Conservation (phyloP, 2,888 invertebrate genomes). For the Griposia aprilina region DNA sequence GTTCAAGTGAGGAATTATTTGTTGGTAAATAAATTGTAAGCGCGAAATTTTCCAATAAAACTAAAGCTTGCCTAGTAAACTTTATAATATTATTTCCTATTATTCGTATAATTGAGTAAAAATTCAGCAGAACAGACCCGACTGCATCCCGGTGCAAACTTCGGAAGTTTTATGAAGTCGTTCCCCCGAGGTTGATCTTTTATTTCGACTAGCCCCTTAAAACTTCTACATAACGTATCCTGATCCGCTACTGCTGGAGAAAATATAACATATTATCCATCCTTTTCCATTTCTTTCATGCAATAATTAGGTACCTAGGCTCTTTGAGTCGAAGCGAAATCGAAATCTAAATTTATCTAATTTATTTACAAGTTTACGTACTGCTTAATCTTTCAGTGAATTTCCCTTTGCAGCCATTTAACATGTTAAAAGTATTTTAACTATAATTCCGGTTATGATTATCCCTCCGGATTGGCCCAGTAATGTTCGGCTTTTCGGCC, state of each 20-base stretch:
- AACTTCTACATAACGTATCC: neutral
- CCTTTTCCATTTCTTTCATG: neutral
- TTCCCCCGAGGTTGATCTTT: neutral
- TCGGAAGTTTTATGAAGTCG: neutral
- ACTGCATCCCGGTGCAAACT: neutral
- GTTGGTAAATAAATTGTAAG: neutral
- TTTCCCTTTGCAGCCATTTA: neutral
- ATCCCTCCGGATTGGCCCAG: neutral
- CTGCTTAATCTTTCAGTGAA: neutral
- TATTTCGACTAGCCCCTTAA: neutral
- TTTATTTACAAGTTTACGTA: neutral
- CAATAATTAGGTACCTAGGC: neutral
- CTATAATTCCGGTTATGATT: neutral
- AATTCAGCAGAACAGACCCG: neutral
- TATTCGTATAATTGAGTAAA: neutral
- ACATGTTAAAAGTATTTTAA: neutral
- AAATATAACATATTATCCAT: neutral
- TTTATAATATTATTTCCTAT: slow-evolving; percentile 4
- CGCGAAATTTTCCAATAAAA: neutral
- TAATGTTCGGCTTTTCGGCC: neutral
- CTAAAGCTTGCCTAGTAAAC: neutral
- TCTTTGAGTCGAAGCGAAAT: neutral
- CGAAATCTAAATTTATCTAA: too few relatives aligned
- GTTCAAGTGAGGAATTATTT: neutral
- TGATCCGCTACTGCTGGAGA: neutral